Base-by-base conservation (phyloP, 1,140 invertebrate species). In the Saxidomus purpurata region DNA sequence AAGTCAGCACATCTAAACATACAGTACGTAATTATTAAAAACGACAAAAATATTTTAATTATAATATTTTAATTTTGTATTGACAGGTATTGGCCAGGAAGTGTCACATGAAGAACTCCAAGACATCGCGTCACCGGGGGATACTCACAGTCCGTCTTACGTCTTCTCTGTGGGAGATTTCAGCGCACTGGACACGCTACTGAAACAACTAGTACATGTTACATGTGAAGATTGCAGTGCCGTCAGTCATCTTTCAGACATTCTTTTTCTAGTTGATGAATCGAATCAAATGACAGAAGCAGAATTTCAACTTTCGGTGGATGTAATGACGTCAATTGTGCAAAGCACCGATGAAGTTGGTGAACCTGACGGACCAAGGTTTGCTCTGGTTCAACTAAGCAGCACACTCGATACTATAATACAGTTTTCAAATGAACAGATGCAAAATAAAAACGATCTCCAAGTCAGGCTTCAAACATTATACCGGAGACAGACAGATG, bases 191-290 rank as follows among this genome's bases (percentile, higher is more conserved):
- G n/a, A 79, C 47, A 79, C 76, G 19, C 1, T 79, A 13, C 49
- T 79, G 40, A 79, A 79, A 79, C 25, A 49, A 31, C 40, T 79
- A n/a, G 40, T 79, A 22, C 25, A 79, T 0, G 49, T 31, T 9
- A 79, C 40, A n/a, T 52, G 40, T 47, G 40, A 49, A 19, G 19
- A 59, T 19, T 59, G 52, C 19, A 59, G n/a, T 6, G 4, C 52
- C n/a, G 52, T 59, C 52, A 59, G 52, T 59, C 52, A 59, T 11
- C n/a, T 59, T 17, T 38, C 28, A 25, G 36, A n/a, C 19, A 74
- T 74, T 3, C 19, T 40, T 38, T 40, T 40, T 74, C 40, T 43
- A 0, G 19, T 74, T 0, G 40, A 40, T 25, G 25, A 40, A 34
- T 13, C 13, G 1, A 74, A 38, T 40, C 15, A 74, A 34, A 38